phyloP scores from a whole-genome alignment of 2,888 invertebrate genomes.

The Artemia sinica region DNA sequence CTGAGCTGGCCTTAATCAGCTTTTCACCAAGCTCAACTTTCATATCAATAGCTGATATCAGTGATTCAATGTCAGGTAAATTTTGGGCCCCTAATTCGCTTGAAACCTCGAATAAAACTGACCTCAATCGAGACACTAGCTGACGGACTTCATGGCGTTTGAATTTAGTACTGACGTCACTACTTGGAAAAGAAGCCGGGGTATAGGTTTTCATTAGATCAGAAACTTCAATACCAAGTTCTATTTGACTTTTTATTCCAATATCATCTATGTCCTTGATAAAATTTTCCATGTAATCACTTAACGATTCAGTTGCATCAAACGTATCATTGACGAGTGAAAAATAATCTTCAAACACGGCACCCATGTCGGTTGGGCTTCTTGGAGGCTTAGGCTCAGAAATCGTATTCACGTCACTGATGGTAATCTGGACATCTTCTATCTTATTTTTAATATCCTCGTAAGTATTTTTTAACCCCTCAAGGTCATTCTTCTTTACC shows the following conservation, averaged over 20 bases:
- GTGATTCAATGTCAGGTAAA: background rate
- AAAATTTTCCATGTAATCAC: background rate
- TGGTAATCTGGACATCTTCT: too few species aligned
- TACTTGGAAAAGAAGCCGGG: background rate
- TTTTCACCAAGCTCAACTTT: conserved; percentile 11
- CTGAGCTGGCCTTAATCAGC: background rate
- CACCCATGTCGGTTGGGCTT: background rate
- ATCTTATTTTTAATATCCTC: too few species aligned
- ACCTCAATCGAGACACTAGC: background rate
- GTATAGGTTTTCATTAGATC: background rate
- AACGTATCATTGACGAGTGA: background rate
- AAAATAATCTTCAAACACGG: background rate
- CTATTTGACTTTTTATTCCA: background rate
- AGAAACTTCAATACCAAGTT: background rate
- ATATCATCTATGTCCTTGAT: background rate
- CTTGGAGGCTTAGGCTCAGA: background rate
- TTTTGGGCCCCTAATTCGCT: background rate
- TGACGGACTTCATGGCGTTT: background rate
- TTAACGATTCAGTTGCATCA: background rate
- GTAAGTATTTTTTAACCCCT: too few species aligned
- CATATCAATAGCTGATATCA: background rate
- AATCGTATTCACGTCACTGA: too few species aligned
- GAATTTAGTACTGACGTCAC: background rate
- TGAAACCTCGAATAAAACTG: background rate
- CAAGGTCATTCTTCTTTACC: background rate